phyloP scores from a whole-genome alignment of 2,888 invertebrate genomes.

The Pycnomerus fuliginosus region DNA sequence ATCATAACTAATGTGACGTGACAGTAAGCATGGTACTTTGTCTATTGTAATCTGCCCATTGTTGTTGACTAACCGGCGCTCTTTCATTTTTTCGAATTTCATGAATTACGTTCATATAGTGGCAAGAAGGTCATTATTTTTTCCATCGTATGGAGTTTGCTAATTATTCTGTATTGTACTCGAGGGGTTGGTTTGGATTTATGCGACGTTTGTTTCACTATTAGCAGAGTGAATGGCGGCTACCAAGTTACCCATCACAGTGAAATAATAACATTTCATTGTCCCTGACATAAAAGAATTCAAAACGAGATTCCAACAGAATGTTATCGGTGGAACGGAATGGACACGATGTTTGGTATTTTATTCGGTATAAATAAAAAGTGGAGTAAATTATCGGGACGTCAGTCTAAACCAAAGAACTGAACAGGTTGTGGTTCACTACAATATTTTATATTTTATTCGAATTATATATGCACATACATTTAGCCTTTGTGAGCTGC shows the following conservation, averaged over 20 bases:
- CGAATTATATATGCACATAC: slow-evolving; percentile 47
- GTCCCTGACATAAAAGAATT: too few species aligned
- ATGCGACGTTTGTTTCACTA: slow-evolving; percentile 13
- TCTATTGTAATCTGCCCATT: slow-evolving; percentile 55
- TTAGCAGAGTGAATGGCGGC: slow-evolving; percentile 12
- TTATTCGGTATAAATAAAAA: slow-evolving; percentile 20
- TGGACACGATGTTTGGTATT: slow-evolving; percentile 4
- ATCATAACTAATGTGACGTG: slow-evolving; percentile 55
- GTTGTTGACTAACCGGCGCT: slow-evolving; percentile 47
- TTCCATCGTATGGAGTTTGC: slow-evolving; percentile 31
- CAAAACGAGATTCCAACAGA: too few species aligned
- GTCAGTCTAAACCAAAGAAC: slow-evolving; percentile 38
- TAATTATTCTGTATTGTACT: slow-evolving; percentile 40
- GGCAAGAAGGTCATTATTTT: slow-evolving; percentile 37
- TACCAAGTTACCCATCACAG: slow-evolving; percentile 36
- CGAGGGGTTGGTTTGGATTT: slow-evolving; percentile 22
- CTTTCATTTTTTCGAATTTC: slow-evolving; percentile 45
- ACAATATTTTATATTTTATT: slow-evolving; percentile 46
- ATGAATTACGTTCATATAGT: slow-evolving; percentile 40
- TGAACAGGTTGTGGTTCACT: slow-evolving; percentile 43
- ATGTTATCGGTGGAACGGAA: slow-evolving; percentile 11
- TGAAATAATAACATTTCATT: slow-evolving; percentile 21
- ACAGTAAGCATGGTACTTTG: slow-evolving; percentile 54
- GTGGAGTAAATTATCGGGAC: slow-evolving; percentile 38
- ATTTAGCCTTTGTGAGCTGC: slow-evolving; percentile 44